Base-by-base conservation (phyloP, 1,140 invertebrate genomes). In the Nephotettix cincticeps region DNA sequence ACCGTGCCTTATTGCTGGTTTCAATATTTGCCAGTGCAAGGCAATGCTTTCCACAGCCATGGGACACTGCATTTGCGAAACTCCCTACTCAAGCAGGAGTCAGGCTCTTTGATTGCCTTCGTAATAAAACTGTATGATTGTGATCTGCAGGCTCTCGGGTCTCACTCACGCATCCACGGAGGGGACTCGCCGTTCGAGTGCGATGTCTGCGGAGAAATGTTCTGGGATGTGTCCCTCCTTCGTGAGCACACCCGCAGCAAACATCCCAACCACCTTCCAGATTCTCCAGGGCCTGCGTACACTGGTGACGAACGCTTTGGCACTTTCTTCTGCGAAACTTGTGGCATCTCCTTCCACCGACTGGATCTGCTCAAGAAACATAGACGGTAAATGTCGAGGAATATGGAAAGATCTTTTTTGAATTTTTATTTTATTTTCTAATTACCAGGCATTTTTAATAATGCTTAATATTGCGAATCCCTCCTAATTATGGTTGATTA, bases 151-250 rank as follows among this genome's bases (percentile, higher is more conserved):
- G 91, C 92, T 1, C 78, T 93, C 0, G 87, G 88, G 21, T 92
- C 91, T 0, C 91, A 93, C 78, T 79, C 84, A 0, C 84, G 86
- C 77, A 85, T 88, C 21, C 76, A 77, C 69, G 73, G 71, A 4
- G 76, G 90, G 32, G 91, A 93, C 75, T 90, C 89, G 28, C 89
- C 91, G 0, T 86, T 90, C 72, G 91, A 93, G 75, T 93, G 92
- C 77, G 86, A 86, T 29, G 86, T 86, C 70, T 93, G 92, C 75
- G 87, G 87, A 66, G 91, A 93, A 76, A 87, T 92, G 86, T 93
- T 92, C 76, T 92, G 89, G 89, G 90, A 91, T 78, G 81, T 87
- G 17, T 84, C 85, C 71, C 82, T 86, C 51, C 81, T 93, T 73
- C 81, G 85, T 6, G 67, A 77, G 70, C 91, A 93, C 78, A 78